Evolutionary conservation across 2,888 invertebrate genomes (phyloP), one percentile per base, ranked within the genome.

Genomic region (Alviniconcha strummeri): DNA sequence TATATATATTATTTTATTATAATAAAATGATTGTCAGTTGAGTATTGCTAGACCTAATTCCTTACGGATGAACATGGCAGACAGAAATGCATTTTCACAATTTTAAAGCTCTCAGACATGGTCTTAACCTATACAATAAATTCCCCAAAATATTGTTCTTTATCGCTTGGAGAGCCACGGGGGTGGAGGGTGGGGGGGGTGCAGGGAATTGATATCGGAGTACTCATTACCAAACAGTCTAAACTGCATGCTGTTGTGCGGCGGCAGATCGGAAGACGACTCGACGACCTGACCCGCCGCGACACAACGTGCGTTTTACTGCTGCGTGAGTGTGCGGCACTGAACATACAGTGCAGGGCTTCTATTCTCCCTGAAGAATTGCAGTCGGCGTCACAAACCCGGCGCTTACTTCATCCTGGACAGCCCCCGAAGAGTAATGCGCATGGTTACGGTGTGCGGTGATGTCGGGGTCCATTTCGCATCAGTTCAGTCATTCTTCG

Each of bases 191-290:
- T 36, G 72, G 8, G 36, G 19, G 7, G 8, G 36, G 13, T 36
- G 72, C 72, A n/a, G 72, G 72, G 72, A 17, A 17, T 11, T 17
- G 56, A 15, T 78, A 52, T 78, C 78, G 78, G 64, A 78, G 78
- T 60, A 78, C 78, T 6, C 8, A 78, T 36, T 57, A 7, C 7
- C 60, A 36, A 13, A 17, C 5, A 9, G n/a, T 9, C 36, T 64
- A 52, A 64, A 52, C 78, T 57, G 57, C 36, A 36, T 64, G 1
- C n/a, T 52, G n/a, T 64, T 64, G 64, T 64, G 78, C 78, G 57
- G 60, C 64, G 52, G 56, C 57, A 15, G 78, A 78, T 78, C 78
- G 78, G 78, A 78, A 78, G 78, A 57, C 60, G 57, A 78, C 78
- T 78, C 64, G 78, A 78, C 78, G 64, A 7, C 36, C 78, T 78